Conservation (phyloP, 2,797 vertebrate species). For the Muscicapa striata region DNA sequence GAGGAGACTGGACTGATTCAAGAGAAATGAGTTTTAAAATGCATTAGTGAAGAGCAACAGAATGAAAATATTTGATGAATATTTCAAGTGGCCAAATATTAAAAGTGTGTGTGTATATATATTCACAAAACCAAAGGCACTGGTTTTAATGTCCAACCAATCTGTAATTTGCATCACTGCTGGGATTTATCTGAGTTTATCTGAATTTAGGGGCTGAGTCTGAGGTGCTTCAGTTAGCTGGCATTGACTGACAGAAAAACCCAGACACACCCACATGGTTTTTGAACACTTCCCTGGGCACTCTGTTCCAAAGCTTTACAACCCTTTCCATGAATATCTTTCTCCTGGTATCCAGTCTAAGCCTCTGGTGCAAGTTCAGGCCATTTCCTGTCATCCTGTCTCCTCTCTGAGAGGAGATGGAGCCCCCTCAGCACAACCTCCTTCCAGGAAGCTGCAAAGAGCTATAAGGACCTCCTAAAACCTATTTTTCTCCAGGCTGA, state of each 20-base stretch:
- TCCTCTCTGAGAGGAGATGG: neutral
- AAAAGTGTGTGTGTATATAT: neutral
- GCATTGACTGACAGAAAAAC: neutral
- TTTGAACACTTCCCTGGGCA: neutral
- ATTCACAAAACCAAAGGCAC: neutral
- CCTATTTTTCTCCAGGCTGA: neutral
- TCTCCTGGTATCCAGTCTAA: neutral
- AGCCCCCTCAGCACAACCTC: neutral
- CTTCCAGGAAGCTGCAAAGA: neutral
- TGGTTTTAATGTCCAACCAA: neutral
- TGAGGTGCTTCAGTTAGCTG: neutral
- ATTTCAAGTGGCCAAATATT: conserved; percentile 34
- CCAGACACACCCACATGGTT: accelerated
- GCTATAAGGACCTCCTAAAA: accelerated
- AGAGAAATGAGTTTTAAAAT: conserved; percentile 10
- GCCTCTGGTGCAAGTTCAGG: neutral
- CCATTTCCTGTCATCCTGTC: neutral
- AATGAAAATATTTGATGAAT: conserved; percentile 30
- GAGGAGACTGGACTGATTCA: neutral
- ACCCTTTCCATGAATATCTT: neutral
- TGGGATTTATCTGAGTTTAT: neutral
- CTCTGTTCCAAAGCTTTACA: neutral
- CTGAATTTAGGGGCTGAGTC: neutral
- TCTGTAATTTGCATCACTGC: neutral
- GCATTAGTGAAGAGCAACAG: conserved; percentile 12